Conservation (phyloP, 2,888 invertebrate genomes). For the Bombyx huttoni region DNA sequence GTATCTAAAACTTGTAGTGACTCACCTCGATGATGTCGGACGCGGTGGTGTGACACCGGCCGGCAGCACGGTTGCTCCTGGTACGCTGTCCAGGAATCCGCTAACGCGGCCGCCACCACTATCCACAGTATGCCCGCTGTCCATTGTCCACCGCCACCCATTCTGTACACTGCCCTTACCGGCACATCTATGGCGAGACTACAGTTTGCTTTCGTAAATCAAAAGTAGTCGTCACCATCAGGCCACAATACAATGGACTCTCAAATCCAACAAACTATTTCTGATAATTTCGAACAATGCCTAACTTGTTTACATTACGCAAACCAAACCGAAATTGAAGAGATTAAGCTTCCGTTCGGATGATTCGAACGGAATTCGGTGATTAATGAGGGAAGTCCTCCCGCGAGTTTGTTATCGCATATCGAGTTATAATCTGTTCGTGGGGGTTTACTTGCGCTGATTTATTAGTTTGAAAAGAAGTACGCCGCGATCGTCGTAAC, state of each 20-base stretch:
- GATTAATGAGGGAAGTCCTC: slow-evolving; percentile 49
- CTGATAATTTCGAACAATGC: slow-evolving; percentile 51
- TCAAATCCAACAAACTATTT: slow-evolving; percentile 44
- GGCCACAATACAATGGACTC: slow-evolving; percentile 19
- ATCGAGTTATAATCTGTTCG: slow-evolving; percentile 56
- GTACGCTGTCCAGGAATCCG: slow-evolving; percentile 76
- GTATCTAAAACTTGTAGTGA: slow-evolving; percentile 6
- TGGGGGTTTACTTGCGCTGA: slow-evolving; percentile 52
- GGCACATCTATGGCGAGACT: slow-evolving; percentile 35
- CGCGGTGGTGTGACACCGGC: slow-evolving; percentile 70
- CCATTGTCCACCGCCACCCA: slow-evolving; percentile 38
- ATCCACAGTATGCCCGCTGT: slow-evolving; percentile 43
- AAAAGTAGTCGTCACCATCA: slow-evolving; percentile 16
- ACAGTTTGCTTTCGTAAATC: slow-evolving; percentile 21
- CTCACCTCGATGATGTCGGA: slow-evolving; percentile 76
- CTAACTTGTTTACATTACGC: slow-evolving; percentile 53
- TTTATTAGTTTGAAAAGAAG: slow-evolving; percentile 57
- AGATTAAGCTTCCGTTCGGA: slow-evolving; percentile 44
- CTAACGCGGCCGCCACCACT: slow-evolving; percentile 60
- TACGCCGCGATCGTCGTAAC: slow-evolving; percentile 52
- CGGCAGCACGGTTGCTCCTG: slow-evolving; percentile 78
- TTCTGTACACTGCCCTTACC: slow-evolving; percentile 26
- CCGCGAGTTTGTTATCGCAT: slow-evolving; percentile 52
- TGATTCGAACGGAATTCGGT: slow-evolving; percentile 42
- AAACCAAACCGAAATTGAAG: slow-evolving; percentile 39